phyloP scores from a whole-genome alignment of 30 jellyfish, hydroid and myxozoan genomes.

The Aurelia sp. region DNA sequence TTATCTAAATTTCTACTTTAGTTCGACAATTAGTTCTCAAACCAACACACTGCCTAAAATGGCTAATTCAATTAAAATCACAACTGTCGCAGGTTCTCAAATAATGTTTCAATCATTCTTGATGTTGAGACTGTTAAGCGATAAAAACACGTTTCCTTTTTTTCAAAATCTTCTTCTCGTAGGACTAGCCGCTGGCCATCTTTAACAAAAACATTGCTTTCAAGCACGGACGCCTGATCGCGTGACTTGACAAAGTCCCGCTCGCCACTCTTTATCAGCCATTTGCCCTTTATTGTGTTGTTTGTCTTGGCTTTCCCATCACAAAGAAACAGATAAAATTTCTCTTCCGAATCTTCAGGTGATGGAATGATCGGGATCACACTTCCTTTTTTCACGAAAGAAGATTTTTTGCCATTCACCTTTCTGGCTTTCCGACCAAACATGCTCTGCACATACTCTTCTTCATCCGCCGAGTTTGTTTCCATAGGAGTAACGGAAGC shows the following conservation, averaged over 20 bases:
- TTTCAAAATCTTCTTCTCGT: slow-evolving; percentile 15
- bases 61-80: too few species aligned
- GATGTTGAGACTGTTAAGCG: slow-evolving; percentile 9
- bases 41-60: too few species aligned
- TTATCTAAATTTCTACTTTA: not conserved
- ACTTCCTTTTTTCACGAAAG: slow-evolving; percentile 7
- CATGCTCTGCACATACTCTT: not conserved
- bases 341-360: slow-evolving; percentile 5
- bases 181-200: slow-evolving; percentile 26
- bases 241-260: slow-evolving; percentile 24
- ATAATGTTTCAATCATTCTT: slow-evolving; percentile 3
- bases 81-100: not conserved
- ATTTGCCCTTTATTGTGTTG: slow-evolving; percentile 10
- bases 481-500: not conserved
- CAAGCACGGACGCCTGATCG: slow-evolving; percentile 17
- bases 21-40: slow-evolving; percentile 1
- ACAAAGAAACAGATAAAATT: slow-evolving; percentile 15
- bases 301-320: slow-evolving; percentile 9
- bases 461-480: too few species aligned
- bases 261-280: slow-evolving; percentile 20
- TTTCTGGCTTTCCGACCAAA: slow-evolving; percentile 1
- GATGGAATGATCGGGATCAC: slow-evolving; percentile 12
- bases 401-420: not conserved
- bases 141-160: slow-evolving; percentile 4
- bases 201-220: slow-evolving; percentile 15